phyloP scores from a whole-genome alignment of 2,797 vertebrate species.

The Gallinago nigripennis region DNA sequence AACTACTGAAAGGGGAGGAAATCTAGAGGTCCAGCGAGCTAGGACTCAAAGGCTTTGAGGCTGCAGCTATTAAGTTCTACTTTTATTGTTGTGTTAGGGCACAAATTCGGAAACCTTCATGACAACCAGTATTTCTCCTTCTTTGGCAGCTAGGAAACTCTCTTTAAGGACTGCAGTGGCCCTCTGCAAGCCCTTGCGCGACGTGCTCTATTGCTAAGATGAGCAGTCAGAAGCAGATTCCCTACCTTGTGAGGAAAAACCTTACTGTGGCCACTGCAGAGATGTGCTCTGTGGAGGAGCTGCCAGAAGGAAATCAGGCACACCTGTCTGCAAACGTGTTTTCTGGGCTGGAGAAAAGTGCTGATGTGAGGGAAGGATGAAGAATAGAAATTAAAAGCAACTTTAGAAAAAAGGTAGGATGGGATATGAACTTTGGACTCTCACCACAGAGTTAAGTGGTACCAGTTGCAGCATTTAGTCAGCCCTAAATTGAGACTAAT shows the following conservation, averaged over 20 bases:
- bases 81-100: background rate
- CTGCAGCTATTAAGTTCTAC: background rate
- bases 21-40: constrained; percentile 4
- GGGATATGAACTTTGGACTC: background rate
- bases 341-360: background rate
- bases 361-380: background rate
- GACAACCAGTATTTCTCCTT: background rate
- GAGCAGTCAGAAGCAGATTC: background rate
- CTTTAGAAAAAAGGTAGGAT: background rate
- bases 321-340: background rate
- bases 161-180: background rate
- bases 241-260: background rate
- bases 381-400: background rate
- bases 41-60: constrained; percentile 4
- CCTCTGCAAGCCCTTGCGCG: background rate
- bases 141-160: background rate
- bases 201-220: background rate
- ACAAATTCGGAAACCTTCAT: background rate
- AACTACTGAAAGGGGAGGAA: background rate
- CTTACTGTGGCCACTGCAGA: rapidly evolving
- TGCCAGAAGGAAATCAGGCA: background rate
- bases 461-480: background rate
- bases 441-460: background rate
- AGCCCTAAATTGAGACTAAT: background rate
- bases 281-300: background rate